Percentiles rank a stretch among this genome's conserved stretches.
Evolutionary conservation across 2,888 invertebrate species (phyloP).

Genomic region (Phania funesta): DNA sequence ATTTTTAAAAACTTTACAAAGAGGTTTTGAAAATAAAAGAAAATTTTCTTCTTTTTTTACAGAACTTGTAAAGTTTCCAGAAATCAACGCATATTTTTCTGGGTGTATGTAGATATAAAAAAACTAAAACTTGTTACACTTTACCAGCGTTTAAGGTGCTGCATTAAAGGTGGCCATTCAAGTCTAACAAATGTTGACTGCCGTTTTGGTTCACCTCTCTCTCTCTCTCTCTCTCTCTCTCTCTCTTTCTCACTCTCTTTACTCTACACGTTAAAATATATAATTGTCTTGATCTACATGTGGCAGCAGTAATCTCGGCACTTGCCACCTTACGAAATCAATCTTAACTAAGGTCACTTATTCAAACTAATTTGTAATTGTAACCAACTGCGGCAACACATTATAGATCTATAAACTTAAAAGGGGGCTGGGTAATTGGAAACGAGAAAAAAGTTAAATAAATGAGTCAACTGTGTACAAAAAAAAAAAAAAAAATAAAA

Average conservation of each 20-base stretch:
- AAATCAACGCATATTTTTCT: no score
- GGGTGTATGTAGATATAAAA: neutral
- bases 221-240: neutral
- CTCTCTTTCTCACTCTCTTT: neutral
- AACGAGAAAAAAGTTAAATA: conserved; percentile 32
- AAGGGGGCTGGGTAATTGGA: conserved; percentile 62
- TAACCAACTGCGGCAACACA: neutral
- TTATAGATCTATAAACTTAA: neutral
- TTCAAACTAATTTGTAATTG: conserved; percentile 74
- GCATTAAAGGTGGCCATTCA: conserved; percentile 8
- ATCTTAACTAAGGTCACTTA: conserved; percentile 77
- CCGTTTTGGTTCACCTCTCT: neutral
- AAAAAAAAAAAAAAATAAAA: conserved; percentile 22
- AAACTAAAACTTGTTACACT: neutral
- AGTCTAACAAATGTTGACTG: neutral
- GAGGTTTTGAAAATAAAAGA: no score
- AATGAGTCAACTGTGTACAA: conserved; percentile 70
- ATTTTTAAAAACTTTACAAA: no score
- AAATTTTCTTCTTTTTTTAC: no score
- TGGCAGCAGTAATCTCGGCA: conserved; percentile 43
- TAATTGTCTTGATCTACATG: conserved; percentile 14
- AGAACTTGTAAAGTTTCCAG: no score
- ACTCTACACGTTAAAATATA: no score
- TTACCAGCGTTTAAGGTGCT: neutral
- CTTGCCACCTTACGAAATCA: conserved; percentile 73